Conservation (phyloP, 2,113 vertebrate genomes). For the Lepisosteus oculatus region DNA sequence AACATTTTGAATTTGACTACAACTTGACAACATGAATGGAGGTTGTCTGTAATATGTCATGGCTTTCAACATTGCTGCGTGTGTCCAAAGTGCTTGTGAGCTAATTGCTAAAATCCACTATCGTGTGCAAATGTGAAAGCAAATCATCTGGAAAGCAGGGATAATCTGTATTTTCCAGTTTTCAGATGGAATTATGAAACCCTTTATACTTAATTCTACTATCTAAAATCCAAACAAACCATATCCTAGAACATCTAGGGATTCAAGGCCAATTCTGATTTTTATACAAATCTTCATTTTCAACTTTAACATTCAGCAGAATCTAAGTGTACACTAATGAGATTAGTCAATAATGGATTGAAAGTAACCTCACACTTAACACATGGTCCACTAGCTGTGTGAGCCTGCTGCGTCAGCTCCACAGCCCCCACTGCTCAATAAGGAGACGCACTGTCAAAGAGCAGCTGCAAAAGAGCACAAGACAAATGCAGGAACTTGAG, state of each 20-base stretch:
- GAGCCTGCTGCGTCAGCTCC: constrained; percentile 5
- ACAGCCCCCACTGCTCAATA: constrained; percentile 1
- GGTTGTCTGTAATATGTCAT: neutral
- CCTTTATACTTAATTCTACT: constrained; percentile 42
- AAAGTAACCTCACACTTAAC: constrained; percentile 18
- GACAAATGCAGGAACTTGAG: neutral
- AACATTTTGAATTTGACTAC: too few species aligned
- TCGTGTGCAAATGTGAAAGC: too few species aligned
- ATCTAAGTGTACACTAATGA: constrained; percentile 8
- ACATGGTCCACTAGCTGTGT: neutral
- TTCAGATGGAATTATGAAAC: constrained; percentile 60
- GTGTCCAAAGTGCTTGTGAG: constrained; percentile 44
- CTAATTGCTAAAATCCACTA: constrained; percentile 48
- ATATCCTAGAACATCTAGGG: neutral
- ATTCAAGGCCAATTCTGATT: neutral
- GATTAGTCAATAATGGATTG: constrained; percentile 21
- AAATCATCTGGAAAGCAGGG: constrained; percentile 37
- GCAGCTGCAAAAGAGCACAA: neutral
- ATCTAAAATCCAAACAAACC: constrained; percentile 45
- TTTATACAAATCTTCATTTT: neutral
- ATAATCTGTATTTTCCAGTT: constrained; percentile 55
- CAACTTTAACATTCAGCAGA: neutral
- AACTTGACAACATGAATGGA: neutral
- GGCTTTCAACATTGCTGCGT: constrained; percentile 5
- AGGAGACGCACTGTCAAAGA: neutral